A percentile compares a stretch with the other conserved stretches of the same genome.
Evolutionary conservation across 2,797 vertebrate genomes (phyloP).

Genomic region (Picus viridis): DNA sequence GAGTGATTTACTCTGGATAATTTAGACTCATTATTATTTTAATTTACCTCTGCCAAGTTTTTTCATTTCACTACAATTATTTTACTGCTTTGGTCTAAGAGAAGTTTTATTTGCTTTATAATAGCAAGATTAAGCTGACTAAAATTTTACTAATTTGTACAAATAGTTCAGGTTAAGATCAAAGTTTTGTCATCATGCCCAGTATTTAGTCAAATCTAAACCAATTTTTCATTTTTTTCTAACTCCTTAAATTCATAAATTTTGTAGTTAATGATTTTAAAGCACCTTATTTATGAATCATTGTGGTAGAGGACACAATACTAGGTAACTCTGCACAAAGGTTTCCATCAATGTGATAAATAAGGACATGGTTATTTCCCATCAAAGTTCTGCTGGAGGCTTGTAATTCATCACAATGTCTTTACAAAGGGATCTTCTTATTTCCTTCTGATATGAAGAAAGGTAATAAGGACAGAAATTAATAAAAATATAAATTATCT

Average conservation of each 20-base stretch:
- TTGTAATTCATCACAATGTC: background rate
- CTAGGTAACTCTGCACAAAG: background rate
- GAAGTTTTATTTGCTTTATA: background rate
- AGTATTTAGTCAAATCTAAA: background rate
- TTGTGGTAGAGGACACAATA: background rate
- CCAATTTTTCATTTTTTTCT: background rate
- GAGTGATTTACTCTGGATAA: background rate
- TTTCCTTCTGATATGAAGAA: background rate
- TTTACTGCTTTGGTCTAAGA: background rate
- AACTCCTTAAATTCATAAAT: background rate
- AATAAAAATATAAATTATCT: too few species aligned
- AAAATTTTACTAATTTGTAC: background rate
- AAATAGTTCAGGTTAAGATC: background rate
- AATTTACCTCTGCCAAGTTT: background rate
- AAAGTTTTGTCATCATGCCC: background rate
- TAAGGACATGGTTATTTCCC: background rate
- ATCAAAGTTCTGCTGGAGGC: background rate
- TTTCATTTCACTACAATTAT: background rate
- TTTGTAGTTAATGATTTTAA: background rate
- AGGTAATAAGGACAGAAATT: too few species aligned
- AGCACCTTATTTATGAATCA: background rate
- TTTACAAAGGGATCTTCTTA: background rate
- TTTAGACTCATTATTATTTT: background rate
- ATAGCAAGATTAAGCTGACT: background rate
- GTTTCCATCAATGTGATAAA: background rate